phyloP scores from a whole-genome alignment of 2,888 invertebrate genomes.

The Mystacides longicornis region DNA sequence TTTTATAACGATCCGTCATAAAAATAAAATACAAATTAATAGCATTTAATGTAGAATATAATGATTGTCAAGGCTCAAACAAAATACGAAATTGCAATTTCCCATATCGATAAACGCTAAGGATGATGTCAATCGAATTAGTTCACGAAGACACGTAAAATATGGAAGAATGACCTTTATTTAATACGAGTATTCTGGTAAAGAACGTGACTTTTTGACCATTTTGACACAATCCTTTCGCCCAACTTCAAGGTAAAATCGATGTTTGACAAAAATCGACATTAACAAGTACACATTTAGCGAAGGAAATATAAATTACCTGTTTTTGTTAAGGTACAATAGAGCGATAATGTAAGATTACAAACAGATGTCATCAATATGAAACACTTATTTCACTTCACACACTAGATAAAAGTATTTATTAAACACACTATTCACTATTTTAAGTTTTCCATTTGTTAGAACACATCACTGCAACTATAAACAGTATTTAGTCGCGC shows the following conservation, averaged over 20 bases:
- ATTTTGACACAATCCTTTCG: constrained; percentile 10
- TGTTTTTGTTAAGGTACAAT: constrained; percentile 22
- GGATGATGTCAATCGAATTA: background rate
- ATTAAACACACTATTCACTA: background rate
- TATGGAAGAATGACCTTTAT: no score
- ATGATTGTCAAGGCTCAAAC: no score
- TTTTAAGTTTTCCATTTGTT: background rate
- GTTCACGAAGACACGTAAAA: no score
- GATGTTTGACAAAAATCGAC: constrained; percentile 5
- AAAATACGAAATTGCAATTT: no score
- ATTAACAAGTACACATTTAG: constrained; percentile 4
- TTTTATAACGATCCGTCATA: no score
- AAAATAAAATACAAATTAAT: no score
- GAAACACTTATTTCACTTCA: constrained; percentile 17
- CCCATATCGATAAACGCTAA: no score
- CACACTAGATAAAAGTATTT: background rate
- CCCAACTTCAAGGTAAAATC: constrained; percentile 11
- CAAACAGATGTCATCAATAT: constrained; percentile 24
- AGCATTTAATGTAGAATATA: no score
- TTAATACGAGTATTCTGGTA: no score
- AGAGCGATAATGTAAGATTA: constrained; percentile 9
- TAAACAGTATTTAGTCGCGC: constrained; percentile 4
- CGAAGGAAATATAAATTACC: constrained; percentile 15
- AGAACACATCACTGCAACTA: constrained; percentile 10
- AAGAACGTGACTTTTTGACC: constrained; percentile 13